These are phyloP conservation scores for Stenchaetothrips biformis DNA, from an alignment of 2,888 invertebrate species.

Conservation along the genomic window DNA sequence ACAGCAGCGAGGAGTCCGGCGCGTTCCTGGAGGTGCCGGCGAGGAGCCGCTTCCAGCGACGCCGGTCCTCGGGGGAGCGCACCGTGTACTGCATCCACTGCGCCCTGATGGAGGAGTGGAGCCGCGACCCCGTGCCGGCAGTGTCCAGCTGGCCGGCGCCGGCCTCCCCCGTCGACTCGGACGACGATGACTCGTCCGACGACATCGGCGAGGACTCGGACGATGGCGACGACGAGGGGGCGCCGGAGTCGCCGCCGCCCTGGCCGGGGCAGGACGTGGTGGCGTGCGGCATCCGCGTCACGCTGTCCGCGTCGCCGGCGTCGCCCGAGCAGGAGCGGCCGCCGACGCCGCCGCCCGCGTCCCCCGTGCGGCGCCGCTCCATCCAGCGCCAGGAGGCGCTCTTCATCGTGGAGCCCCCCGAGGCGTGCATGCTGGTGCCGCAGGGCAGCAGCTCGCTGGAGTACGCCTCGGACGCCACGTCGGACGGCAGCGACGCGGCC, in stretches of 20 bases:
- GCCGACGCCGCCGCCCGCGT: constrained; percentile 45
- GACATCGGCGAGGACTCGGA: constrained; percentile 38
- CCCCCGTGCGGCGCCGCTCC: constrained; percentile 61
- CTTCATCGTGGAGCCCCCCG: constrained; percentile 52
- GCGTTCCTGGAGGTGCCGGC: constrained; percentile 53
- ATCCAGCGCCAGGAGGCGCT: constrained; percentile 77
- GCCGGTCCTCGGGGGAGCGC: constrained; percentile 49
- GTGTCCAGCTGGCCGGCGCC: constrained; percentile 44
- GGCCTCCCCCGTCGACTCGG: constrained; percentile 46
- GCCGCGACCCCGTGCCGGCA: constrained; percentile 48
- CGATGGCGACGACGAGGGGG: constrained; percentile 34
- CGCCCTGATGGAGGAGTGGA: constrained; percentile 68
- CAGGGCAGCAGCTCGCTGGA: constrained; percentile 62
- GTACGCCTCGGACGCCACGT: constrained; percentile 53
- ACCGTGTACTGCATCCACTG: constrained; percentile 40
- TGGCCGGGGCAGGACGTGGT: constrained; percentile 33
- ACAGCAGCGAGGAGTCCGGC: constrained; percentile 58
- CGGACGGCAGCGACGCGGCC: constrained; percentile 46
- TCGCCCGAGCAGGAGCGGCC: constrained; percentile 43
- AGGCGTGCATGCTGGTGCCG: constrained; percentile 50
- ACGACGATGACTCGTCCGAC: constrained; percentile 38
- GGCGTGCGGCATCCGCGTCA: constrained; percentile 19
- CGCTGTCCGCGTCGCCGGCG: constrained; percentile 33
- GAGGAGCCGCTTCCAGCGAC: constrained; percentile 49
- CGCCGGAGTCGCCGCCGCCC: neutral